Conservation (phyloP, 2,888 invertebrate genomes). For the Margaritifera margaritifera region DNA sequence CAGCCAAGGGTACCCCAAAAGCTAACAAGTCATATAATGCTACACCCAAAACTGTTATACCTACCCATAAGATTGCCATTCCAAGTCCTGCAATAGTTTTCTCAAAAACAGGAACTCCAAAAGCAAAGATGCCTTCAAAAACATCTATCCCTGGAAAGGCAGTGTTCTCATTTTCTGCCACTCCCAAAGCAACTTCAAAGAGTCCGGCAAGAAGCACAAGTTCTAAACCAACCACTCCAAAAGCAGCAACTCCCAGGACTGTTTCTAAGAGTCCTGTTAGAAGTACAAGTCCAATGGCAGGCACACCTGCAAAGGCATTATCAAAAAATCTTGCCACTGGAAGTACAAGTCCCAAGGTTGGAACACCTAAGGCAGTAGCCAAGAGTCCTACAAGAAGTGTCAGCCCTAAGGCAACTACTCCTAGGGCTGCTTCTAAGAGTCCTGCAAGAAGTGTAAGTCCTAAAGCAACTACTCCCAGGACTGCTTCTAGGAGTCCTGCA, state of each 20-base stretch:
- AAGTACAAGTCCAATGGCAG: not conserved
- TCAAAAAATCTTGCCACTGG: too few species aligned
- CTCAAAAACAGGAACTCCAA: too few species aligned
- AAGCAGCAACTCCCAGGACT: constrained; percentile 1
- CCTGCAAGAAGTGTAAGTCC: constrained; percentile 10
- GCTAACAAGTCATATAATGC: not conserved
- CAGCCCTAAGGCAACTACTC: not conserved
- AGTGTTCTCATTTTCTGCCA: not conserved
- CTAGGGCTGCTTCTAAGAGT: constrained; percentile 8
- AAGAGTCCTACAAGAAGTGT: not conserved
- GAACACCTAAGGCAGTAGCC: constrained; percentile 4
- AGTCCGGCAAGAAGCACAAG: constrained; percentile 11
- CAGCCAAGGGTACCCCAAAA: not conserved
- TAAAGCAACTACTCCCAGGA: constrained; percentile 5
- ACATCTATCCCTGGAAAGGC: not conserved
- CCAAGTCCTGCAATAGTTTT: too few species aligned
- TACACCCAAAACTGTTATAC: not conserved
- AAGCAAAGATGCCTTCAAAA: too few species aligned
- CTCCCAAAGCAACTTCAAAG: constrained; percentile 10
- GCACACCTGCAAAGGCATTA: not conserved
- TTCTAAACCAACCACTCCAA: constrained; percentile 7
- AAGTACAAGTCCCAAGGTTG: not conserved
- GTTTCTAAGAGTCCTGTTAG: not conserved
- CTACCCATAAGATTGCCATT: not conserved
- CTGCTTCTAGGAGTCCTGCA: constrained; percentile 1